Evolutionary conservation across 2,113 vertebrate species (phyloP), one percentile per base, ranked within the genome.

Genomic region (Sturnira hondurensis): DNA sequence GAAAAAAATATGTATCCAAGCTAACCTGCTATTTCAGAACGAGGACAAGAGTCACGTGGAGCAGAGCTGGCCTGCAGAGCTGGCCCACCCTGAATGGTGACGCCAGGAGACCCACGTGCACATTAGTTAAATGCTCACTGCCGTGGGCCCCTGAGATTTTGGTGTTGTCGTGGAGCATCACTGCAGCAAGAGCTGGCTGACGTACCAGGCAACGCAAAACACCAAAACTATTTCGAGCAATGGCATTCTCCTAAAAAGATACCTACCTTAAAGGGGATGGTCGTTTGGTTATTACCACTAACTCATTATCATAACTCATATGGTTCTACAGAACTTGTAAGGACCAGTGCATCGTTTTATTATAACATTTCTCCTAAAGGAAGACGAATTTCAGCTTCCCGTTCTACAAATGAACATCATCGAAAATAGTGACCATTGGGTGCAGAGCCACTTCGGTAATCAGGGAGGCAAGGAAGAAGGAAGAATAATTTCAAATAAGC

Each of bases 401-500:
- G 9, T 45, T 90, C 81, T 84, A 81, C 14, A 90, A 84, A 91
- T 63, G 80, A 88, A 83, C 14, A 36, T 84, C 20, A 80, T 91
- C 12, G 94, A 83, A 97, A 61, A 87, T 14, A 81, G n/a, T n/a
- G 45, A 85, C 11, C 77, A 3, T 56, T 76, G 76, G 50, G 33
- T 8, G 52, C 26, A 76, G 41, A 91, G 84, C 63, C 11, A 43
- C 70, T 36, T 89, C 71, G 31, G 76, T 77, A 87, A 83, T 73
- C 22, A 26, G 52, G n/a, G n/a, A 68, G 82, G 74, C 73, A 93
- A 87, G 84, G n/a, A 70, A 81, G 81, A 93, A 91, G 71, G 71
- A 93, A 95, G 65, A 96, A 54, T 43, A 47, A 92, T 89, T 90
- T 71, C 93, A 89, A 92, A 68, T 63, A 89, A 88, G 33, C 52